Base-by-base conservation (phyloP, 2,888 invertebrate species). In the Eumerus sabulonum region DNA sequence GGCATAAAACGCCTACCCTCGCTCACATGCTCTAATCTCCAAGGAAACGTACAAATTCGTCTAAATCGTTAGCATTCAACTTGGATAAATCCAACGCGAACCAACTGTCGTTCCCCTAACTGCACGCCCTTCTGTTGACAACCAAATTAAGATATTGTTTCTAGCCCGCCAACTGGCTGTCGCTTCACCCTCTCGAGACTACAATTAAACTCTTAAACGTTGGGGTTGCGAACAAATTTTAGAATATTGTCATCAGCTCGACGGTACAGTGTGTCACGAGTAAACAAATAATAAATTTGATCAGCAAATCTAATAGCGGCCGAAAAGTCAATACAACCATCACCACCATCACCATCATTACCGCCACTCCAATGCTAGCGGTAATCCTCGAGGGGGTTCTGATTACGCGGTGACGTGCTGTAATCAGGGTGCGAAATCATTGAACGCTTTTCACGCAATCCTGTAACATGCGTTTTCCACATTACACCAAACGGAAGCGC, bases 271-370 rank as follows among this genome's bases (percentile, higher is more conserved):
- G 64, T 70, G 60, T 68, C 60, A 74, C 51, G 42, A 64, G 74
- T 79, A 79, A 79, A 79, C 79, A 79, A 79, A 74, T 79, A 79
- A 79, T 79, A 70, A 74, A 64, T 79, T 74, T 79, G 68, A 74
- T 73, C 73, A 44, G 64, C 44, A 70, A 70, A 79, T 79, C 64
- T 64, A 74, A 74, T 64, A 60, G 56, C 45, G 42, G 63, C 48
- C 62, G 13, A 57, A 54, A 63, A 68, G 63, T 70, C 51, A 79
- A 64, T n/a, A n/a, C n/a, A n/a, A n/a, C n/a, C n/a, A n/a, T n/a
- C n/a, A n/a, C n/a, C 67, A 66, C 44, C 35, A 48, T 9, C 44
- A 14, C 9, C 64, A 27, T 42, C 2, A n/a, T 11, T 9, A 27
- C 40, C 48, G 7, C 27, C 27, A 27, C 27, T 27, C 27, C 27